Evolutionary conservation across 2,888 invertebrate species (phyloP).

Genomic region (Tortricodes alternella): DNA sequence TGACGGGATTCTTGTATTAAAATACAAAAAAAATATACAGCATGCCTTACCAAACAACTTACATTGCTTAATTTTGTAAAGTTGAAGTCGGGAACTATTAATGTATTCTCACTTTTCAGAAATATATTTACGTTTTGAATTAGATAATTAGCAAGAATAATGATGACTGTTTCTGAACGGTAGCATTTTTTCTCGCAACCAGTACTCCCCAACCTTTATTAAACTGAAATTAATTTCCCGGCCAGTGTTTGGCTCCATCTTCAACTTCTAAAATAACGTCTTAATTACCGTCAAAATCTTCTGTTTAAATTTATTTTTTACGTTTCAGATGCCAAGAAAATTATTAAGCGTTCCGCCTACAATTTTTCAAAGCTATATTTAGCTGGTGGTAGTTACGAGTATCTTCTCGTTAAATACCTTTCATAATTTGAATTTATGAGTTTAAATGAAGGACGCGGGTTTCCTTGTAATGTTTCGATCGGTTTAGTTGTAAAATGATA

Average conservation of each 20-base stretch:
- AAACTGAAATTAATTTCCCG: constrained; percentile 24
- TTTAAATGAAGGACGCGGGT: too few species aligned
- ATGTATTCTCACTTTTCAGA: too few species aligned
- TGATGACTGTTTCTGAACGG: too few species aligned
- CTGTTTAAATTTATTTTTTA: constrained; percentile 23
- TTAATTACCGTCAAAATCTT: constrained; percentile 19
- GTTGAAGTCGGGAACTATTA: too few species aligned
- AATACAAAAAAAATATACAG: too few species aligned
- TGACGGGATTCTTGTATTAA: too few species aligned
- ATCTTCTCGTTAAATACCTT: not conserved
- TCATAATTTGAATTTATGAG: not conserved
- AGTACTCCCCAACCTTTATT: constrained; percentile 17
- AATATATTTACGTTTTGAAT: too few species aligned
- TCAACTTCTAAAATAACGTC: constrained; percentile 12
- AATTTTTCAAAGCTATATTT: constrained; percentile 15
- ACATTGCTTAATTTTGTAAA: constrained; percentile 18
- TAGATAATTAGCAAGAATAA: not conserved
- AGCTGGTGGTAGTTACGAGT: constrained; percentile 4
- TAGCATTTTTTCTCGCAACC: not conserved
- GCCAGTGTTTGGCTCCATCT: constrained; percentile 3
- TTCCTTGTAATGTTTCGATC: too few species aligned
- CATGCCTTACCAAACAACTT: too few species aligned
- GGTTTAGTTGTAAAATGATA: too few species aligned
- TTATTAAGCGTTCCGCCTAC: constrained; percentile 12
- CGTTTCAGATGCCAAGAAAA: not conserved